phyloP scores from a whole-genome alignment of 2,113 vertebrate genomes.

The Petroica traversi region DNA sequence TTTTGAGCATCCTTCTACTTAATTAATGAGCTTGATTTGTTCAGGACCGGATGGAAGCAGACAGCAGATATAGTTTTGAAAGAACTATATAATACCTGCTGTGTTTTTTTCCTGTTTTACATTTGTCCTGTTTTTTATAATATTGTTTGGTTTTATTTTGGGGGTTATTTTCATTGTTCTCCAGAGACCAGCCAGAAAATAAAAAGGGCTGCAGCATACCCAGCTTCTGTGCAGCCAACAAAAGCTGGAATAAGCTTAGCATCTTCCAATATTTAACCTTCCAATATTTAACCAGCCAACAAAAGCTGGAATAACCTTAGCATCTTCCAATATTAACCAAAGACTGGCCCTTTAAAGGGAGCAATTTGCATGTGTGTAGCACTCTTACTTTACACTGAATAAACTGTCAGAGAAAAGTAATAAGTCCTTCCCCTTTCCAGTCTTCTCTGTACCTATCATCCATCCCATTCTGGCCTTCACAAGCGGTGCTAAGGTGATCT shows the following conservation, averaged over 20 bases:
- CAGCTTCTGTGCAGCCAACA: neutral
- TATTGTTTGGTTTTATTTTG: neutral
- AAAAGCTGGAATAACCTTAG: neutral
- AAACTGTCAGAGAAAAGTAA: neutral
- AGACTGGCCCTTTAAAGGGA: neutral
- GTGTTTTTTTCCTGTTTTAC: neutral
- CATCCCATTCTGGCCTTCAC: neutral
- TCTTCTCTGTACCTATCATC: neutral
- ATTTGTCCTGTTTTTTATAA: neutral
- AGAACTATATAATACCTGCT: neutral
- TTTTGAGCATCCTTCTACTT: neutral
- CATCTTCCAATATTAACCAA: neutral
- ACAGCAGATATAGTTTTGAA: neutral
- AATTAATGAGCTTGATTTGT: neutral
- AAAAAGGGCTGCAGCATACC: neutral
- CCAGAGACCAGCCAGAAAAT: neutral
- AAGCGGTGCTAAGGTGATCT: neutral
- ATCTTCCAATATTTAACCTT: neutral
- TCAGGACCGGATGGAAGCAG: neutral
- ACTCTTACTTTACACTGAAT: neutral
- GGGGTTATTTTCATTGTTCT: neutral
- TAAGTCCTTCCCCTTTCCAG: neutral
- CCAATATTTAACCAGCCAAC: neutral
- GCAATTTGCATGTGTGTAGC: neutral
- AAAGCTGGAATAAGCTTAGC: neutral